phyloP scores from a whole-genome alignment of 2,888 invertebrate species.

The Neoscelio sp. region DNA sequence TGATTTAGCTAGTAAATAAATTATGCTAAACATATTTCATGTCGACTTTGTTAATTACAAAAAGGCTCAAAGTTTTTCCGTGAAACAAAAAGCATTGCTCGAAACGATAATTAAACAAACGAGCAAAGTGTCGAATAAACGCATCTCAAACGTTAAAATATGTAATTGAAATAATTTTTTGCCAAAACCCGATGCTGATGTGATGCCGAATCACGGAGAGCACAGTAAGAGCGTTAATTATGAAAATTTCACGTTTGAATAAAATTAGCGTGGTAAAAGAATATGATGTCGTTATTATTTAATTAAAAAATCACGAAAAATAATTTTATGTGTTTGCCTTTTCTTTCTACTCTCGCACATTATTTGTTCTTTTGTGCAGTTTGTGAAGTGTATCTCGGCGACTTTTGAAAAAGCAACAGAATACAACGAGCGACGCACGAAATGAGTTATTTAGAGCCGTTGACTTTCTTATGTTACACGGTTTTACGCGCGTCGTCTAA shows the following conservation, averaged over 20 bases:
- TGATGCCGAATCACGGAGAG: conserved; percentile 30
- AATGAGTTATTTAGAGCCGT: conserved; percentile 77
- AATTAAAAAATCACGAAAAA: conserved; percentile 62
- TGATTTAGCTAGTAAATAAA: no score
- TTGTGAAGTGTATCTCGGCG: conserved; percentile 46
- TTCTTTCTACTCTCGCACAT: conserved; percentile 17
- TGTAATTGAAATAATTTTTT: conserved; percentile 32
- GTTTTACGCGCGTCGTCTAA: conserved; percentile 73
- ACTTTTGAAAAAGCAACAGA: conserved; percentile 57
- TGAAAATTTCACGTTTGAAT: conserved; percentile 54
- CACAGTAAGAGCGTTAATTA: conserved; percentile 44
- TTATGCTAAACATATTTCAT: no score
- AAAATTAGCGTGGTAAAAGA: conserved; percentile 53
- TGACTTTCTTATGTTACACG: conserved; percentile 77
- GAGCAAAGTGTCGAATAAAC: conserved; percentile 18
- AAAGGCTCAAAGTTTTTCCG: no score
- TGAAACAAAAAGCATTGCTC: not conserved
- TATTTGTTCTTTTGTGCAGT: conserved; percentile 55
- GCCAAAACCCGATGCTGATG: conserved; percentile 3
- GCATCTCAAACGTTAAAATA: not conserved
- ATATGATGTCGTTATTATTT: conserved; percentile 56
- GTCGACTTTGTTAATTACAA: no score
- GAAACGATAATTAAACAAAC: not conserved
- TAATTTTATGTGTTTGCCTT: conserved; percentile 41
- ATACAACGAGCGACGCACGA: conserved; percentile 63